These are phyloP conservation scores for Psittacula echo DNA, from an alignment of 2,797 vertebrate genomes.

Conservation along the genomic window DNA sequence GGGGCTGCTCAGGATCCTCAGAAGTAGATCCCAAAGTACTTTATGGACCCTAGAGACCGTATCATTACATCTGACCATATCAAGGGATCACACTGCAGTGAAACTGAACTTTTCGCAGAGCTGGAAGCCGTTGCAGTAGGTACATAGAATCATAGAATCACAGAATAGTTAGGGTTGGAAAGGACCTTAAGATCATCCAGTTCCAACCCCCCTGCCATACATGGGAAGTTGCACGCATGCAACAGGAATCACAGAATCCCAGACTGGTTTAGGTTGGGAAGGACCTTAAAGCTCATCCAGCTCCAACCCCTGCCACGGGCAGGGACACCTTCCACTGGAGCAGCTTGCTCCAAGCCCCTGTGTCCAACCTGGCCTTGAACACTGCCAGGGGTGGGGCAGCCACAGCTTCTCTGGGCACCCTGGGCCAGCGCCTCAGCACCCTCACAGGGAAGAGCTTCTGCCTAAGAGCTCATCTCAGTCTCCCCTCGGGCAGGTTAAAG, in stretches of 20 bases:
- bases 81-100: not conserved
- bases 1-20: not conserved
- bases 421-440: no score
- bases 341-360: no score
- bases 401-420: no score
- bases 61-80: accelerated
- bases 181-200: not conserved
- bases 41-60: accelerated
- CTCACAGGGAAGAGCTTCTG: no score
- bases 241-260: no score
- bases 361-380: not conserved
- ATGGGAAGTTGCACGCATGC: no score
- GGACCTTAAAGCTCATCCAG: not conserved
- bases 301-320: not conserved
- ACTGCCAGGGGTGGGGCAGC: no score
- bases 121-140: not conserved
- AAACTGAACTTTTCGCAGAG: not conserved
- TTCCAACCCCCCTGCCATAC: no score
- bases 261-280: not conserved
- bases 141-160: not conserved
- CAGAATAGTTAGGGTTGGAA: not conserved
- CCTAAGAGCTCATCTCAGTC: not conserved
- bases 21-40: not conserved
- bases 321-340: no score
- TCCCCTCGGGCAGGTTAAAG: not conserved